Evolutionary conservation across 2,797 vertebrate species (phyloP).

Genomic region (Brachyrhaphis roseni): DNA sequence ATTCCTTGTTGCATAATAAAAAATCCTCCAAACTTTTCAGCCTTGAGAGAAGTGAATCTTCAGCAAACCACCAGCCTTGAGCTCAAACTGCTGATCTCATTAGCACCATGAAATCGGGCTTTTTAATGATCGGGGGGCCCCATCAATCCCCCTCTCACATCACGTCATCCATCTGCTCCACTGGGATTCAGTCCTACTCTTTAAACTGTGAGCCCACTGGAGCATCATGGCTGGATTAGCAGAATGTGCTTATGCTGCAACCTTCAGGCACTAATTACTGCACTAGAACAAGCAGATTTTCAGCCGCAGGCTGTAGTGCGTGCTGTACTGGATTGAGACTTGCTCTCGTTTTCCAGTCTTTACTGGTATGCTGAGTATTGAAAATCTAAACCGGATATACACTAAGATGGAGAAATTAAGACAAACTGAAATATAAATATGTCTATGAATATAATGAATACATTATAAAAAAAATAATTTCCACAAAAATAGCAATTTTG

Average conservation of each 20-base stretch:
- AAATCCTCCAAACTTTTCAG: constrained; percentile 34
- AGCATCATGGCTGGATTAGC: constrained; percentile 62
- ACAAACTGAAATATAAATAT: constrained; percentile 12
- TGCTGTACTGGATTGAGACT: constrained; percentile 35
- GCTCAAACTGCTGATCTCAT: constrained; percentile 72
- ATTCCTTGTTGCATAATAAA: not conserved
- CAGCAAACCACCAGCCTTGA: constrained; percentile 55
- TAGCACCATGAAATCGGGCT: constrained; percentile 70
- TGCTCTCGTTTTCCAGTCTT: constrained; percentile 37
- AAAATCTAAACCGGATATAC: constrained; percentile 15
- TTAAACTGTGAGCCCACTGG: constrained; percentile 53
- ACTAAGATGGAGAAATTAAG: constrained; percentile 24
- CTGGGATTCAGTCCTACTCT: constrained; percentile 65
- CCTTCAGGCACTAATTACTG: constrained; percentile 74
- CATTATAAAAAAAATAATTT: not conserved
- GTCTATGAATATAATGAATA: not conserved
- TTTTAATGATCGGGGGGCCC: constrained; percentile 61
- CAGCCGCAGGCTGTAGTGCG: constrained; percentile 46
- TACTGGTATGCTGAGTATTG: constrained; percentile 35
- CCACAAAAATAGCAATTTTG: not conserved
- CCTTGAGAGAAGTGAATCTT: constrained; percentile 43
- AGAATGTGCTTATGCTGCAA: constrained; percentile 60
- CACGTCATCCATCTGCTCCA: constrained; percentile 69
- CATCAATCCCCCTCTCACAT: constrained; percentile 51
- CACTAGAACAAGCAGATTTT: constrained; percentile 65